Base-by-base conservation (phyloP, 2,113 vertebrate genomes). In the Megaleporinus macrocephalus region DNA sequence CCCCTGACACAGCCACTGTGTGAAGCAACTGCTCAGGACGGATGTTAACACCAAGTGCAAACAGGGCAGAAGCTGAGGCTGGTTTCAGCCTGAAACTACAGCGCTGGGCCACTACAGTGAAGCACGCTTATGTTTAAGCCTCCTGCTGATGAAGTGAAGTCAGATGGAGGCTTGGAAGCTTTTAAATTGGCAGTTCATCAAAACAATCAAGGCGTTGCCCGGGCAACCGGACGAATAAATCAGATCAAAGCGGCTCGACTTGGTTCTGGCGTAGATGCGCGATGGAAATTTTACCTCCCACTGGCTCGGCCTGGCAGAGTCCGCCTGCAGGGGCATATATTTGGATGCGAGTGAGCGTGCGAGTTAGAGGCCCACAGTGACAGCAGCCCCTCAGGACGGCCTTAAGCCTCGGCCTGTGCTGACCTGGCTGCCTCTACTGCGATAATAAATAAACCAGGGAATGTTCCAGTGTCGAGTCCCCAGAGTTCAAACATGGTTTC, bases 401-500 rank as follows among this genome's bases (percentile, higher is more conserved):
- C 30, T 55, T 57, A 51, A 6, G 61, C 70, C n/a, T 26, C 29
- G 59, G 26, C 61, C 44, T 33, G 27, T 80, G 20, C 30, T 44
- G 63, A 63, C 62, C 77, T 47, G 53, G 51, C 70, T 36, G 57
- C 49, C 36, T 68, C 53, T 30, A 55, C 51, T 53, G 70, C 59
- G 29, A 29, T 57, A 26, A 59, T 80, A 80, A 80, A 80, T 80
- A 80, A 73, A 80, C 29, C 36, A 80, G 55, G 61, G 55, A 27
- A 63, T 29, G 66, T 65, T 44, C 53, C 30, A 13, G 71, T 51
- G 72, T 51, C 77, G 27, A 41, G 13, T 63, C 49, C 55, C 71
- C 27, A 57, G 47, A 79, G 66, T 55, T 57, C 53, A 27, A 61
- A 61, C n/a, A 26, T 61, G n/a, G 2, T 61, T n/a, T 57, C 53